These are phyloP conservation scores for Drosophila micromelanica DNA, from an alignment of 1,140 invertebrate species.

Conservation along the genomic window DNA sequence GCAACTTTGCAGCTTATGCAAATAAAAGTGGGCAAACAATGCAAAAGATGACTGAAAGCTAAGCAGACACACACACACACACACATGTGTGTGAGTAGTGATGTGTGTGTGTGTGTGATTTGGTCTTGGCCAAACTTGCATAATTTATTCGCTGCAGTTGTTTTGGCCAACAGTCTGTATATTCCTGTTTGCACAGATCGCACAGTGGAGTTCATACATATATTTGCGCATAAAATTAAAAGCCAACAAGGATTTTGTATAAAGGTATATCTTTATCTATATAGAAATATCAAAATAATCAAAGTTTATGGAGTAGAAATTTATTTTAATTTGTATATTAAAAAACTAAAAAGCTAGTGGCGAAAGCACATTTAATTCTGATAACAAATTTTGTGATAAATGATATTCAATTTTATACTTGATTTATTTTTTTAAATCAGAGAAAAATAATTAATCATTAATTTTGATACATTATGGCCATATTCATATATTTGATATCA, in stretches of 20 bases:
- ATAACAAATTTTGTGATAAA: too few species aligned
- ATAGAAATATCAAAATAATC: neutral
- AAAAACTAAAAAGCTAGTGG: too few species aligned
- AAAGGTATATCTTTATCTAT: neutral
- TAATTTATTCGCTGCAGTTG: constrained; percentile 74
- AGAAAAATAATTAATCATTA: too few species aligned
- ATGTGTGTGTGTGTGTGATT: constrained; percentile 14
- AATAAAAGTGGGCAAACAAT: constrained; percentile 57
- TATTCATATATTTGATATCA: too few species aligned
- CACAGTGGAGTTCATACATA: constrained; percentile 28
- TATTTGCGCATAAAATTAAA: neutral
- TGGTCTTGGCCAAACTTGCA: constrained; percentile 47
- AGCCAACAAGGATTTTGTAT: too few species aligned
- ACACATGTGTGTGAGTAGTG: neutral
- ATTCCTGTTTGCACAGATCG: constrained; percentile 8
- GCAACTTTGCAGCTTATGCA: constrained; percentile 62
- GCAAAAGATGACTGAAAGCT: constrained; percentile 55
- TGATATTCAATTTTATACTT: too few species aligned
- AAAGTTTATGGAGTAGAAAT: too few species aligned
- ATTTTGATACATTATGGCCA: too few species aligned
- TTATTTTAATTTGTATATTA: too few species aligned
- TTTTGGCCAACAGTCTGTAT: constrained; percentile 59
- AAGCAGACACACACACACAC: constrained; percentile 22
- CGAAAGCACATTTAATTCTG: too few species aligned
- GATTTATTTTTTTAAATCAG: too few species aligned